Percentiles rank a stretch among this genome's conserved stretches.
Evolutionary conservation across 2,888 invertebrate genomes (phyloP).

Genomic region (Drosophila cracens): DNA sequence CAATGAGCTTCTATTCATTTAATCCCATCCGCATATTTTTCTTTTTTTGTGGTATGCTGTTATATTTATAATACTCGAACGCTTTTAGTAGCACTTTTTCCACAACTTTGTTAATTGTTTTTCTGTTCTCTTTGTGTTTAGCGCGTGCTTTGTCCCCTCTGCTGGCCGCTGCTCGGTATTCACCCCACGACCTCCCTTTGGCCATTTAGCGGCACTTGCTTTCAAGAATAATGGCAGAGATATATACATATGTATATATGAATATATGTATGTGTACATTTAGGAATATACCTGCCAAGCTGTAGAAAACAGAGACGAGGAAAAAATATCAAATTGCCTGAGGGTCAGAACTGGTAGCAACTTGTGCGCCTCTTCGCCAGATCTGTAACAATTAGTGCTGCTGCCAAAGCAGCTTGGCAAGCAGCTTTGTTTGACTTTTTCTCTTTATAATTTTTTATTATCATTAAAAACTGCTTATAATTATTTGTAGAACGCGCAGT

Average conservation of each 20-base stretch:
- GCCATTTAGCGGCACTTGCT: conserved; percentile 78
- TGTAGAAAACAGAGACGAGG: conserved; percentile 6
- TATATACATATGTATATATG: conserved; percentile 7
- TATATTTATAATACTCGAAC: conserved; percentile 35
- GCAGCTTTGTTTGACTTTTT: conserved; percentile 67
- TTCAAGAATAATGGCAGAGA: conserved; percentile 45
- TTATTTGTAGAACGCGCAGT: conserved; percentile 76
- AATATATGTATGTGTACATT: conserved; percentile 23
- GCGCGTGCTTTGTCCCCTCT: conserved; percentile 54
- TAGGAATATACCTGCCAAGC: conserved; percentile 14
- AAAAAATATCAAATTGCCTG: conserved; percentile 42
- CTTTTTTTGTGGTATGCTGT: neutral
- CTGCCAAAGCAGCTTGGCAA: conserved; percentile 49
- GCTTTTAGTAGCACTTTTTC: conserved; percentile 39
- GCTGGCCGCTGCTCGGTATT: conserved; percentile 31
- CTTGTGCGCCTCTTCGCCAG: conserved; percentile 71
- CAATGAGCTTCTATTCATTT: neutral
- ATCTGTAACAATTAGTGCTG: conserved; percentile 81
- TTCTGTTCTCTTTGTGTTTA: conserved; percentile 53
- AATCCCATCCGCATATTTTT: conserved; percentile 1
- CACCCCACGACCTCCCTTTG: conserved; percentile 46
- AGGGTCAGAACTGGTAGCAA: conserved; percentile 74
- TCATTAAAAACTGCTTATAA: conserved; percentile 80
- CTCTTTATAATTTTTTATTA: conserved; percentile 44
- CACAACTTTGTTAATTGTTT: conserved; percentile 50